These are phyloP conservation scores for Caenorhabditis wallacei DNA, from an alignment of 2,888 invertebrate genomes.

Conservation along the genomic window DNA sequence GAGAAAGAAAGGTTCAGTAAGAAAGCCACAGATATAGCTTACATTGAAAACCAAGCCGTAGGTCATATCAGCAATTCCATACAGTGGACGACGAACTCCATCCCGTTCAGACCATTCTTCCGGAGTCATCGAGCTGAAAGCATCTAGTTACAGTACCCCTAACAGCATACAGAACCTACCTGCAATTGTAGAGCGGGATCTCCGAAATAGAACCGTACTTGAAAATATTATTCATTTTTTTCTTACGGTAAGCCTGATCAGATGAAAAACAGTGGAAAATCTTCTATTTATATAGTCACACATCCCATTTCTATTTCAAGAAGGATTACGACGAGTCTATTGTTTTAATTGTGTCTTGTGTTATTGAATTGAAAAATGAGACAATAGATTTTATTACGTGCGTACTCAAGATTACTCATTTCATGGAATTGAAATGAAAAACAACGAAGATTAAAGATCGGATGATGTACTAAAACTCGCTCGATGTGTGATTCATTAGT, in stretches of 20 bases:
- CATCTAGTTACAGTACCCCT: neutral
- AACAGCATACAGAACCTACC: conserved; percentile 11
- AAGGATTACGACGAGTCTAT: conserved; percentile 10
- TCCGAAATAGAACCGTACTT: conserved; percentile 35
- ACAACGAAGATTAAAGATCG: neutral
- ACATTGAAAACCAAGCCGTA: conserved; percentile 51
- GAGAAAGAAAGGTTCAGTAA: neutral
- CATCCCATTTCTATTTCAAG: neutral
- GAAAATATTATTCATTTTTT: conserved; percentile 52
- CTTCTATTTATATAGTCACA: neutral
- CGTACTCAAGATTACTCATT: neutral
- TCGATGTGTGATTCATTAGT: neutral
- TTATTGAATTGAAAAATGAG: neutral
- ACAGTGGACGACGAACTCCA: conserved; percentile 42
- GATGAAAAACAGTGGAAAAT: no score
- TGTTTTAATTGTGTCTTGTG: neutral
- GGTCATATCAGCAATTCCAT: conserved; percentile 18
- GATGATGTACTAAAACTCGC: neutral
- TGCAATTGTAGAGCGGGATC: conserved; percentile 57
- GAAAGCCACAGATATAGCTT: neutral
- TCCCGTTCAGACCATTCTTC: conserved; percentile 44
- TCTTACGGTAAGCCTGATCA: no score
- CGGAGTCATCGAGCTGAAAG: conserved; percentile 39
- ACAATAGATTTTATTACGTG: neutral
- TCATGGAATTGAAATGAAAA: neutral